Evolutionary conservation across 1,140 invertebrate species (phyloP).

Genomic region (Steinernema khuongi): DNA sequence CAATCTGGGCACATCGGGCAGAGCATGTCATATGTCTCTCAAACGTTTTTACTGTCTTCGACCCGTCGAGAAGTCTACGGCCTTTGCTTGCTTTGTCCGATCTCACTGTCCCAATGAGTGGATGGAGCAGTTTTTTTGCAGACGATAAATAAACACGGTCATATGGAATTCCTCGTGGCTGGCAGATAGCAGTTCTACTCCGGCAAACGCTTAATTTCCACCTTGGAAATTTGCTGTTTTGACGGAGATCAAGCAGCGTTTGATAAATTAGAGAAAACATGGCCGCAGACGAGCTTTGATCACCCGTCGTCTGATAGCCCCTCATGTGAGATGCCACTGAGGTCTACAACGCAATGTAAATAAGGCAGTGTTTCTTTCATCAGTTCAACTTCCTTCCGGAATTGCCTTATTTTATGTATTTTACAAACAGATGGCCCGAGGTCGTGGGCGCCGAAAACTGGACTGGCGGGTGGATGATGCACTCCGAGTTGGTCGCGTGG

Average conservation of each 20-base stretch:
- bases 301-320: not conserved
- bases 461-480: no score
- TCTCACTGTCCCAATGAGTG: no score
- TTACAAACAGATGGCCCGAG: no score
- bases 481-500: no score
- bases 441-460: no score
- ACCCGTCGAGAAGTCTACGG: not conserved
- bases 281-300: not conserved
- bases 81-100: not conserved
- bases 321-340: not conserved
- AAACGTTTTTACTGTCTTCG: not conserved
- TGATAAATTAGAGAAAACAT: constrained; percentile 1
- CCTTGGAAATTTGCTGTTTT: not conserved
- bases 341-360: not conserved
- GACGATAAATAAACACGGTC: no score
- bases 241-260: not conserved
- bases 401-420: not conserved
- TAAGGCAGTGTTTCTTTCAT: not conserved
- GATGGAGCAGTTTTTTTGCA: no score
- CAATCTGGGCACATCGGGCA: not conserved
- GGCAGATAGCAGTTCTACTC: no score
- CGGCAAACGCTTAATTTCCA: no score
- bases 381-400: not conserved
- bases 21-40: not conserved
- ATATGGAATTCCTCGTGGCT: no score